A percentile compares a stretch with the other conserved stretches of the same genome.
Evolutionary conservation across 1,140 invertebrate species (phyloP).

Genomic region (Reticulitermes speratus): DNA sequence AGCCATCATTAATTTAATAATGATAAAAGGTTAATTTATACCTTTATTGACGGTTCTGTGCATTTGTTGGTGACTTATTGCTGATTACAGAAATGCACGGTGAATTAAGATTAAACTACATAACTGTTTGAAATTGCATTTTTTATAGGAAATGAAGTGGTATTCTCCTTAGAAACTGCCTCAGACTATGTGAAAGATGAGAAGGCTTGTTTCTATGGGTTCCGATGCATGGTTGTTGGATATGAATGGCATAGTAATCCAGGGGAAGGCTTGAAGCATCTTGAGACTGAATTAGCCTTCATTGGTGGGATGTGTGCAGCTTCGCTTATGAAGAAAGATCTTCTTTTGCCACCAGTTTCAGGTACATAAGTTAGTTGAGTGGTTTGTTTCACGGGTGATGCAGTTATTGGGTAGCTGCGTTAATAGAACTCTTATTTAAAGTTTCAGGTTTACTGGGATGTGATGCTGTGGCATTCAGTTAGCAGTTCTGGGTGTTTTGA

Average conservation of each 20-base stretch:
- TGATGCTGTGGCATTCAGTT: too few species aligned
- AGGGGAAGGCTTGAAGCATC: constrained; percentile 65
- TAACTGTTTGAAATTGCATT: not conserved
- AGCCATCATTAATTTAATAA: too few species aligned
- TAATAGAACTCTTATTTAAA: too few species aligned
- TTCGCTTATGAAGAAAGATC: constrained; percentile 83
- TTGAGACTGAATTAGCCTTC: constrained; percentile 90
- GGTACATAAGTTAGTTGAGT: constrained; percentile 48
- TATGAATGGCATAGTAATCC: constrained; percentile 75
- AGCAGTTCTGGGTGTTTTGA: too few species aligned
- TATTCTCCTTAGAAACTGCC: constrained; percentile 93
- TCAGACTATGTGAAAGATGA: constrained; percentile 95
- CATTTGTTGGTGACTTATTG: too few species aligned
- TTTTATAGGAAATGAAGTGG: constrained; percentile 79
- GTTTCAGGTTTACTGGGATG: too few species aligned
- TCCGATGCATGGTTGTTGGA: constrained; percentile 88
- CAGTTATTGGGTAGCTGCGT: too few species aligned
- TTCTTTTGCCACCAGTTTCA: constrained; percentile 67
- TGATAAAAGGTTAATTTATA: too few species aligned
- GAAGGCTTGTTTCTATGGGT: constrained; percentile 79
- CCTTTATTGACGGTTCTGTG: too few species aligned
- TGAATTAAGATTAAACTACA: too few species aligned
- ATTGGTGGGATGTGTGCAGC: constrained; percentile 87
- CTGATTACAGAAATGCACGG: too few species aligned
- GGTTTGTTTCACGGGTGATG: not conserved